Evolutionary conservation across 2,888 invertebrate genomes (phyloP).

Genomic region (Thecocarcelia acutangulata): DNA sequence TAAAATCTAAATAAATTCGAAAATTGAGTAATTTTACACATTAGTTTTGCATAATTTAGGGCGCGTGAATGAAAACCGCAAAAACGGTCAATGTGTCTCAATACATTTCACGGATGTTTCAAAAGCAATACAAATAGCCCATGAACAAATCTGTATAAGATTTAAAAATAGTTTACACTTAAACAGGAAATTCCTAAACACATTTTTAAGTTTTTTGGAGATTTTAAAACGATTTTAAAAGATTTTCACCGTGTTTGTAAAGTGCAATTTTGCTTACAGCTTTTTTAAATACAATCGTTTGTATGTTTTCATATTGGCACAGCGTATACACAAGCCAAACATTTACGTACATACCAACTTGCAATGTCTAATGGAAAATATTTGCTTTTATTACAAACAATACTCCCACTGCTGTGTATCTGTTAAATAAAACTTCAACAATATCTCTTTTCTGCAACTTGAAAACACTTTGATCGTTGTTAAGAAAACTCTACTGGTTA

Average conservation of each 20-base stretch:
- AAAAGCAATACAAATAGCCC: no score
- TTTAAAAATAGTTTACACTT: no score
- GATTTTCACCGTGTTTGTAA: constrained; percentile 10
- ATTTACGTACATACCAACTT: constrained; percentile 54
- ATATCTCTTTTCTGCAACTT: constrained; percentile 44
- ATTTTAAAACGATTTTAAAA: background rate
- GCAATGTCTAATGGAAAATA: constrained; percentile 48
- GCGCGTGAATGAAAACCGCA: no score
- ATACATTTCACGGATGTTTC: no score
- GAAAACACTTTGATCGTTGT: constrained; percentile 47
- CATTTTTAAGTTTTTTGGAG: no score
- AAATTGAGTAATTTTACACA: no score
- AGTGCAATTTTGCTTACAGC: no score
- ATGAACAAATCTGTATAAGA: no score
- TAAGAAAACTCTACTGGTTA: constrained; percentile 23
- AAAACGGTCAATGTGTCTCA: no score
- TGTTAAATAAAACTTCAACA: constrained; percentile 12
- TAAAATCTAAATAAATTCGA: no score
- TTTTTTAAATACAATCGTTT: constrained; percentile 3
- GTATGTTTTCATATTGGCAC: background rate
- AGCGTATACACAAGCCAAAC: constrained; percentile 55
- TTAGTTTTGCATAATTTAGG: no score
- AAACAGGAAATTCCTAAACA: no score
- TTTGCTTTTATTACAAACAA: constrained; percentile 47
- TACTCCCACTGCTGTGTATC: constrained; percentile 37